phyloP scores from a whole-genome alignment of 37 sponge, comb jelly and placozoan genomes.

The Ephydatia muelleri region DNA sequence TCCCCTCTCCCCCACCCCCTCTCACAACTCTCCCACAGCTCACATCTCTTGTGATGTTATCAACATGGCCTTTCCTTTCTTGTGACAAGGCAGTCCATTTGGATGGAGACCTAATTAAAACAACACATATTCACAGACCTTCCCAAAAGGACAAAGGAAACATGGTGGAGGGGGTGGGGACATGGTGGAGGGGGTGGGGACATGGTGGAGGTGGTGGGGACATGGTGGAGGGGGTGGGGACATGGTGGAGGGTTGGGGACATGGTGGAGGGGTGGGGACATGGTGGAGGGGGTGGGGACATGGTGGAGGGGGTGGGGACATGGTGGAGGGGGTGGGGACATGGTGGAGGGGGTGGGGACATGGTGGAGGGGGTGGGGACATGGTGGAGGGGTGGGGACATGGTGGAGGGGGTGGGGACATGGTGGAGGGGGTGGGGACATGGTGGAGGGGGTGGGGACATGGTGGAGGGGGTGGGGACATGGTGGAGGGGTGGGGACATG shows the following conservation, averaged over 20 bases:
- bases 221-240: too few species aligned
- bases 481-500: too few species aligned
- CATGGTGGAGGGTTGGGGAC: neutral
- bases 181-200: neutral
- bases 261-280: neutral
- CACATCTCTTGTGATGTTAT: conserved; percentile 66
- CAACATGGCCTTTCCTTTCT: conserved; percentile 26
- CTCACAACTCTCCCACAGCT: neutral
- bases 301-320: too few species aligned
- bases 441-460: too few species aligned
- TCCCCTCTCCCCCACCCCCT: neutral
- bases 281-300: neutral
- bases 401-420: too few species aligned
- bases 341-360: too few species aligned
- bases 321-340: too few species aligned
- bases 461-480: too few species aligned
- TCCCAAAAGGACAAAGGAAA: neutral
- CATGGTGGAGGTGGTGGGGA: too few species aligned
- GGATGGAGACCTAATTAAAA: conserved; percentile 49
- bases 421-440: too few species aligned
- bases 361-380: too few species aligned
- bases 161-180: neutral
- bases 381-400: too few species aligned
- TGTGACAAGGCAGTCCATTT: conserved; percentile 65
- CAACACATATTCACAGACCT: neutral